Percentiles rank a stretch among this genome's conserved stretches.
Conservation (phyloP, 2,113 vertebrate genomes). For the Picathartes gymnocephalus region DNA sequence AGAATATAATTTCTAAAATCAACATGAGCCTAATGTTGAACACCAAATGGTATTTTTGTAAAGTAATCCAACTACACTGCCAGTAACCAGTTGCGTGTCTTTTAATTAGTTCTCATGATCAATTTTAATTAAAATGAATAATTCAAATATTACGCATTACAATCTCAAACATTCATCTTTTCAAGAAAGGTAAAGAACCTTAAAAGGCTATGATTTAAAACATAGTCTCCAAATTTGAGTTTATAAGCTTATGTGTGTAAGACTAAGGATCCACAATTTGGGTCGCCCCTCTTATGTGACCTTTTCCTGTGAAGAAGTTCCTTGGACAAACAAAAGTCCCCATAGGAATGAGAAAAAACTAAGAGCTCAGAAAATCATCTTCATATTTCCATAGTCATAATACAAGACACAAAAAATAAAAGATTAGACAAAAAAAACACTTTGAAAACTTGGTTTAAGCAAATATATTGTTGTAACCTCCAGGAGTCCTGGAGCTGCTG, state of each 20-base stretch:
- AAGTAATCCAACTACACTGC: not conserved
- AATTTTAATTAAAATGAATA: slow-evolving; percentile 63
- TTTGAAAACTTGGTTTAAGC: not conserved
- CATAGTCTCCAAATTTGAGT: not conserved
- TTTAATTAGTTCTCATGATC: slow-evolving; percentile 52
- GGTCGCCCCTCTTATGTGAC: not conserved
- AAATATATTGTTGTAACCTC: not conserved
- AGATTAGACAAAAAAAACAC: not conserved
- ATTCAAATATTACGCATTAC: slow-evolving; percentile 51
- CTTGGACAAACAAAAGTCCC: not conserved
- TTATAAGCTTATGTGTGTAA: not conserved
- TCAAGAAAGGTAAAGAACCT: slow-evolving; percentile 50
- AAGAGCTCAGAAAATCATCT: not conserved
- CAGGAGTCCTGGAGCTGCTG: not conserved
- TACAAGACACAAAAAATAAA: not conserved
- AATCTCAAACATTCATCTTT: slow-evolving; percentile 50
- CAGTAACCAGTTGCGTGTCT: slow-evolving; percentile 16
- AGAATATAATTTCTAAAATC: slow-evolving; percentile 4
- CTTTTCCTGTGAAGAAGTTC: not conserved
- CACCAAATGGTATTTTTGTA: slow-evolving; percentile 1
- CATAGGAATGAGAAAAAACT: not conserved
- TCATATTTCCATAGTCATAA: not conserved
- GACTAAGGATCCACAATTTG: not conserved
- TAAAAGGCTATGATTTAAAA: not conserved
- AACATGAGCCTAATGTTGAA: not conserved